Evolutionary conservation across 2,888 invertebrate genomes (phyloP), one percentile per base, ranked within the genome.

Genomic region (Apamea crenata): DNA sequence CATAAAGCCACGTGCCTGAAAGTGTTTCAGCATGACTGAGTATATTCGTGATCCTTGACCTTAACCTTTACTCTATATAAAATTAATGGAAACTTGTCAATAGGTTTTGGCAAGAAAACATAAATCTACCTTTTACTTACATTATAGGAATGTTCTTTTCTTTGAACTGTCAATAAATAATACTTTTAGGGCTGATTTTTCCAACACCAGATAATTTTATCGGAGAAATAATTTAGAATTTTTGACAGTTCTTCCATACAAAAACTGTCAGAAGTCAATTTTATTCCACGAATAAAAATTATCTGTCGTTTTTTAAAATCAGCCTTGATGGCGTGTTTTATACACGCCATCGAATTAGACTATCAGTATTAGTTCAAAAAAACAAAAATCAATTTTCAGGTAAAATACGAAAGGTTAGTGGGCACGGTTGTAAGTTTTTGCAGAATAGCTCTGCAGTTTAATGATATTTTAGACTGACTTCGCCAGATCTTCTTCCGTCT

Each of bases 31-130:
- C 7, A n/a, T 21, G 53, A 70, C 25, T 36, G 25, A 68, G 29
- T 29, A 25, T 44, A 29, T 76, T 68, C 16, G 25, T 32, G 10
- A 25, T 53, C 8, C 8, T 16, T 67, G 44, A 21, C 21, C 36
- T 56, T 74, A 25, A 32, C 81, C 16, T 16, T 80, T 68, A 21
- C 16, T 80, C 25, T 10, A 21, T n/a, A 12, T 50, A 59, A 4
- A 72, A 44, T 63, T 53, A 65, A 80, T 61, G 29, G 18, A 59
- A 73, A 0, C 29, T 67, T 59, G 18, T 7, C 0, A 56, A 47
- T 56, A 8, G 56, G 0, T 25, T 66, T 80, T 66, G 25, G 21
- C 18, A 56, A 18, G 12, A n/a, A 56, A 56, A 75, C 25, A 72
- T 75, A 32, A 50, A 50, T 14, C 4, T 16, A 50, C 7, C n/a